Evolutionary conservation across 2,113 vertebrate genomes (phyloP).

Genomic region (Syngnathus scovelli): DNA sequence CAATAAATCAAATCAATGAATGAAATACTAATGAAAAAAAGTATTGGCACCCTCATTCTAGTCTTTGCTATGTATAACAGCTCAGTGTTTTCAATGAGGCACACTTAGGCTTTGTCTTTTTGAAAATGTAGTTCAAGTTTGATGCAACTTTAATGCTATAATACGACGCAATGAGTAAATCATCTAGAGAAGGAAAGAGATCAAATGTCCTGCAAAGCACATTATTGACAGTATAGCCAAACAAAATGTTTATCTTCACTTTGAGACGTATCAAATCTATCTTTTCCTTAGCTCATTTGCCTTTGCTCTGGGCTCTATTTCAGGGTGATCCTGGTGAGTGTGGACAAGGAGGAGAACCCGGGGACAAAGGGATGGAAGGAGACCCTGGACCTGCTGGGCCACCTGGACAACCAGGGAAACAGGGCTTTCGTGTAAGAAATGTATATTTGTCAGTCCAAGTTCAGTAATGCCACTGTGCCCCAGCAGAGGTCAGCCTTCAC

Average conservation of each 20-base stretch:
- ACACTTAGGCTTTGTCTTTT: background rate
- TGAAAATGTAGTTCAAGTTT: background rate
- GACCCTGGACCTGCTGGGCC: slow-evolving; percentile 73
- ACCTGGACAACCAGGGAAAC: slow-evolving; percentile 74
- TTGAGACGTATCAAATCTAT: background rate
- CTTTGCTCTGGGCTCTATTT: slow-evolving; percentile 2
- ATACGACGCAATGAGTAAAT: background rate
- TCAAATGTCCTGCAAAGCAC: background rate
- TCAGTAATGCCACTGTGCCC: slow-evolving; percentile 21
- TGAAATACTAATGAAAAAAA: too few species aligned
- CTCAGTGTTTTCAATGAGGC: background rate
- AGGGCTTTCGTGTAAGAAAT: slow-evolving; percentile 75
- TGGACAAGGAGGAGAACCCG: slow-evolving; percentile 79
- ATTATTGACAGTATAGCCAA: background rate
- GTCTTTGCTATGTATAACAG: background rate
- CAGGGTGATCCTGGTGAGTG: slow-evolving; percentile 82
- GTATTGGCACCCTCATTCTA: background rate
- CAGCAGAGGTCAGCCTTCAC: slow-evolving; percentile 57
- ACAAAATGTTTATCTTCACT: background rate
- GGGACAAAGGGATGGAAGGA: slow-evolving; percentile 83
- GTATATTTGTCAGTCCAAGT: background rate
- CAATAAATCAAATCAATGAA: slow-evolving; percentile 16
- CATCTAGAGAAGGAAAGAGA: background rate
- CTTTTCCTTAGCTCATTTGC: background rate
- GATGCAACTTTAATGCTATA: background rate